Evolutionary conservation across 2,888 invertebrate species (phyloP).

Genomic region (Tridacna crocea): DNA sequence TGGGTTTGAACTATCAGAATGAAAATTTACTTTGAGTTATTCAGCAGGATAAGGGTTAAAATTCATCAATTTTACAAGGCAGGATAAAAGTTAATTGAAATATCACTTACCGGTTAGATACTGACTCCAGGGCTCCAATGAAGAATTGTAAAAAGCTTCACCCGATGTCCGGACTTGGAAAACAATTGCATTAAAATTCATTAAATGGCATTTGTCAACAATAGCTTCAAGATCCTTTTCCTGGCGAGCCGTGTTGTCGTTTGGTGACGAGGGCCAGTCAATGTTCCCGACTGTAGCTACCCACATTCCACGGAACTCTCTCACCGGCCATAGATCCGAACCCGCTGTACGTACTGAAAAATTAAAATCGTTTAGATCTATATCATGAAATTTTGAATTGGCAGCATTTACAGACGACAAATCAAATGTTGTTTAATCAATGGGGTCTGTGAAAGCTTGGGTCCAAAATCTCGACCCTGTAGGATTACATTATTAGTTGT

Average conservation of each 20-base stretch:
- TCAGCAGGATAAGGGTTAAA: too few relatives aligned
- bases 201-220: slow-evolving; percentile 65
- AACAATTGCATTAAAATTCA: slow-evolving; percentile 77
- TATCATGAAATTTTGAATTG: too few relatives aligned
- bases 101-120: slow-evolving; percentile 71
- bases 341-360: slow-evolving; percentile 3
- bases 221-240: slow-evolving; percentile 64
- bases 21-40: too few relatives aligned
- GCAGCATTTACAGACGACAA: too few relatives aligned
- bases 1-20: too few relatives aligned
- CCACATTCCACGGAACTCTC: slow-evolving; percentile 80
- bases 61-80: too few relatives aligned
- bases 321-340: slow-evolving; percentile 59
- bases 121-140: slow-evolving; percentile 80
- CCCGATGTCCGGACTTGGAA: slow-evolving; percentile 76
- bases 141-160: slow-evolving; percentile 79
- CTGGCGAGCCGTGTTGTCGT: slow-evolving; percentile 65
- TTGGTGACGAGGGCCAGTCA: slow-evolving; percentile 78
- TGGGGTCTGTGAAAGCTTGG: too few relatives aligned
- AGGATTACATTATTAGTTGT: too few relatives aligned
- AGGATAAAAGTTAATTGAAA: too few relatives aligned
- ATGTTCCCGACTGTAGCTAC: slow-evolving; percentile 80
- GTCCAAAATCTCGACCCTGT: too few relatives aligned
- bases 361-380: neutral
- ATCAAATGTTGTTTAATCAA: too few relatives aligned